Conservation (phyloP, 2,888 invertebrate genomes). For the Chymomyza caudatula region DNA sequence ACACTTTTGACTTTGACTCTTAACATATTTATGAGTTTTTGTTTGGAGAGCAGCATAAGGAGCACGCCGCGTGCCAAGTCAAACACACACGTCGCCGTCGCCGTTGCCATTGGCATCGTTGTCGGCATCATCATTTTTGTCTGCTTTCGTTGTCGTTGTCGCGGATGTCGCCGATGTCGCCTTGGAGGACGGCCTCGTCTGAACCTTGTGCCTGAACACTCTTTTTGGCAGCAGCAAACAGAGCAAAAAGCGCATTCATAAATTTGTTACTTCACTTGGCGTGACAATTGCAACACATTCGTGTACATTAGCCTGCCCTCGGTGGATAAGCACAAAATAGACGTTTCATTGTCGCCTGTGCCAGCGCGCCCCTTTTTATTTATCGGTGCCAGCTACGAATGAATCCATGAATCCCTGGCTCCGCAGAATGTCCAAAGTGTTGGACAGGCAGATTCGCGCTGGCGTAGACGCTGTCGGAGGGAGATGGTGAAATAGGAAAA, state of each 20-base stretch:
- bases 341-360: constrained; percentile 69
- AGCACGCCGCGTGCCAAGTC: constrained; percentile 59
- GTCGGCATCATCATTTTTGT: constrained; percentile 2
- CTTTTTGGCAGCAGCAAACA: constrained; percentile 1
- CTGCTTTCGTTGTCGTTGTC: neutral
- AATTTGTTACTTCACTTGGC: constrained; percentile 76
- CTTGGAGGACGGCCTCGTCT: neutral
- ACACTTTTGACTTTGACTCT: constrained; percentile 69
- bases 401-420: constrained; percentile 19
- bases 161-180: neutral
- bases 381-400: constrained; percentile 43
- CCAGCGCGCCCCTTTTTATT: constrained; percentile 60
- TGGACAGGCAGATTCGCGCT: constrained; percentile 12
- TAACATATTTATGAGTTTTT: constrained; percentile 73
- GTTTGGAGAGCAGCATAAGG: constrained; percentile 39
- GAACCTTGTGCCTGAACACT: constrained; percentile 6
- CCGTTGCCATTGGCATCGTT: constrained; percentile 24
- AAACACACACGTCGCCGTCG: constrained; percentile 41
- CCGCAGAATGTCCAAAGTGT: constrained; percentile 64
- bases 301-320: constrained; percentile 69
- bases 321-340: constrained; percentile 58
- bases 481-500: neutral
- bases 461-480: neutral
- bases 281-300: constrained; percentile 77
- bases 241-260: constrained; percentile 75